Conservation (phyloP, 2,797 vertebrate species). For the Australoheros facetus region DNA sequence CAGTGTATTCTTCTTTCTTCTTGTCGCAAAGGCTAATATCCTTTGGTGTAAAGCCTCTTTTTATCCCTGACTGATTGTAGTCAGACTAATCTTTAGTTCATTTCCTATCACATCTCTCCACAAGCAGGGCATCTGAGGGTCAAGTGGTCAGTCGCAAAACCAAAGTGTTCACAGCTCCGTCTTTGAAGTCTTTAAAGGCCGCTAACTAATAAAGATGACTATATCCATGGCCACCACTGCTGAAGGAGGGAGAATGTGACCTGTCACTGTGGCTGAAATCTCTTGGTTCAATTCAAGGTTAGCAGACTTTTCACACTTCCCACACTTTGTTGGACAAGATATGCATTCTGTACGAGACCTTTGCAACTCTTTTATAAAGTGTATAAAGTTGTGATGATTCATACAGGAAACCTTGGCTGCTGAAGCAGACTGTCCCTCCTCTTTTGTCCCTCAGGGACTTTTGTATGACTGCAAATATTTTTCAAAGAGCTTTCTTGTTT, state of each 20-base stretch:
- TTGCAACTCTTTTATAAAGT: constrained; percentile 19
- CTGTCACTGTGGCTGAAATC: constrained; percentile 52
- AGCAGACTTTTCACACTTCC: constrained; percentile 66
- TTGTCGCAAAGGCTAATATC: constrained; percentile 59
- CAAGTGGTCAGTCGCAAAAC: constrained; percentile 76
- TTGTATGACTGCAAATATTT: constrained; percentile 30
- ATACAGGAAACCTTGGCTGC: constrained; percentile 22
- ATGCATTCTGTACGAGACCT: not conserved
- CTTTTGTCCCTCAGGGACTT: constrained; percentile 18
- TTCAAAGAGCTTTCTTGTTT: constrained; percentile 19
- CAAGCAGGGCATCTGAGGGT: constrained; percentile 62
- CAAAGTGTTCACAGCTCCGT: constrained; percentile 54
- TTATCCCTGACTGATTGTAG: constrained; percentile 52
- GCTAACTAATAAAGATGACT: constrained; percentile 70
- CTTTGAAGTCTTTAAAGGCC: constrained; percentile 76
- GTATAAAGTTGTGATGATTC: constrained; percentile 19
- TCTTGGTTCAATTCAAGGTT: constrained; percentile 78
- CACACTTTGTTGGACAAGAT: constrained; percentile 26
- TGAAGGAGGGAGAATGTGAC: constrained; percentile 75
- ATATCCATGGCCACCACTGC: constrained; percentile 76
- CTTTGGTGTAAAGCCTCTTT: constrained; percentile 43
- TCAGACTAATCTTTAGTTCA: constrained; percentile 73
- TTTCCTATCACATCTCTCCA: constrained; percentile 69
- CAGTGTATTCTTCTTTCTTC: constrained; percentile 32
- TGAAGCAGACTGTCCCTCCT: constrained; percentile 17